Conservation (phyloP, 2,113 vertebrate species). For the Anoura caudifer region DNA sequence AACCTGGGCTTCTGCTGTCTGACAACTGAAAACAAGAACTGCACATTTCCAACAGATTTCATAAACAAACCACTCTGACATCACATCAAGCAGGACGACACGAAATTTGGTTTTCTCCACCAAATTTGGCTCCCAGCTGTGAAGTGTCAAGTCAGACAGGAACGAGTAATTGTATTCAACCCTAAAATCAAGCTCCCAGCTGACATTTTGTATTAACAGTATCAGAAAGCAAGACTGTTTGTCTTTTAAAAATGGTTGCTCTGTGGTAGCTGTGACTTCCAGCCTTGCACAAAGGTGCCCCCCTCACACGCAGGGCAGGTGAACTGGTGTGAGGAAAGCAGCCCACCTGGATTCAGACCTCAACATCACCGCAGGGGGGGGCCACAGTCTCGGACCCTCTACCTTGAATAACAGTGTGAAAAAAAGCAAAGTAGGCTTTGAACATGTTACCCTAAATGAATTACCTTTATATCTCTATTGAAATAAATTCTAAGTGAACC, state of each 20-base stretch:
- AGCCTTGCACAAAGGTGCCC: accelerated
- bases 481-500: neutral
- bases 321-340: no score
- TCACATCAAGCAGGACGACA: neutral
- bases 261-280: neutral
- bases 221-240: conserved; percentile 12
- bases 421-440: neutral
- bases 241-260: neutral
- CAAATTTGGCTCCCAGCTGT: conserved; percentile 58
- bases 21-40: neutral
- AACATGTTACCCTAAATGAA: accelerated
- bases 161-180: conserved; percentile 18
- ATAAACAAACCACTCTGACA: neutral
- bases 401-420: neutral
- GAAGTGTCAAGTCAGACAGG: conserved; percentile 36
- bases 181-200: conserved; percentile 13
- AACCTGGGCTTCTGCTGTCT: neutral
- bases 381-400: accelerated
- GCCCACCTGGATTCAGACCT: accelerated
- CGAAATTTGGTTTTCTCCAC: conserved; percentile 59
- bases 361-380: accelerated
- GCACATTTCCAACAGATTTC: neutral
- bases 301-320: accelerated
- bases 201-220: conserved; percentile 12
- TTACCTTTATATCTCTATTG: neutral